Evolutionary conservation across 2,888 invertebrate species (phyloP), one percentile per base, ranked within the genome.

Genomic region (Ctenicera cuprea): DNA sequence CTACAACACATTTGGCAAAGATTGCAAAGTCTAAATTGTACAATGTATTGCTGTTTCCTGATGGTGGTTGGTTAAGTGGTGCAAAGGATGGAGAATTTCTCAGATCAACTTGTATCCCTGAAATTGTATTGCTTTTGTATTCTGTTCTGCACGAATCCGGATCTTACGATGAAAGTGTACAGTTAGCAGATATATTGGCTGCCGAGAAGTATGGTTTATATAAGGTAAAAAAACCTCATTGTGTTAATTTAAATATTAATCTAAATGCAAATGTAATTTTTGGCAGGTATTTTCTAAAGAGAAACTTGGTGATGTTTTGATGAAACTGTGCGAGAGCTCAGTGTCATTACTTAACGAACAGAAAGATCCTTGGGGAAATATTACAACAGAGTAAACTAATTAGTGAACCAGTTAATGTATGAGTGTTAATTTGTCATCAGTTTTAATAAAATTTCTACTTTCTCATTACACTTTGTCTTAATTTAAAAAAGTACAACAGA

Each of bases 51-150:
- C 86, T 96, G 9, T 97, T 98, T 84, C 95, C 97, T 2, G 94
- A 95, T 80, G 94, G 93, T 26, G 97, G 97, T 4, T 98, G 97
- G 97, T 89, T 98, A 73, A 90, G 92, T 52, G 97, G 97, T 84
- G 87, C 89, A 16, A 88, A 89, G 65, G 89, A 89, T 73, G 85
- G 85, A 9, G 87, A 88, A 41, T 89, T 93, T 78, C 88, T 98
- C 52, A 91, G 97, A 61, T 91, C 93, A 76, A 89, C 94, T 18
- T 96, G 95, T 82, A 92, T 98, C 81, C 97, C 97, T 0, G 94
- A 97, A 89, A 85, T 96, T 66, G 91, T 92, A 5, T 88, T 95
- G 72, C 88, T 97, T 38, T 88, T 97, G 33, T 91, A 95, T 78
- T 94, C 92, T 73, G 94, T 97, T 16, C 89, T 97, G 82, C 92